These are phyloP conservation scores for Grantiella picta DNA, from an alignment of 2,113 vertebrate species.

Conservation along the genomic window DNA sequence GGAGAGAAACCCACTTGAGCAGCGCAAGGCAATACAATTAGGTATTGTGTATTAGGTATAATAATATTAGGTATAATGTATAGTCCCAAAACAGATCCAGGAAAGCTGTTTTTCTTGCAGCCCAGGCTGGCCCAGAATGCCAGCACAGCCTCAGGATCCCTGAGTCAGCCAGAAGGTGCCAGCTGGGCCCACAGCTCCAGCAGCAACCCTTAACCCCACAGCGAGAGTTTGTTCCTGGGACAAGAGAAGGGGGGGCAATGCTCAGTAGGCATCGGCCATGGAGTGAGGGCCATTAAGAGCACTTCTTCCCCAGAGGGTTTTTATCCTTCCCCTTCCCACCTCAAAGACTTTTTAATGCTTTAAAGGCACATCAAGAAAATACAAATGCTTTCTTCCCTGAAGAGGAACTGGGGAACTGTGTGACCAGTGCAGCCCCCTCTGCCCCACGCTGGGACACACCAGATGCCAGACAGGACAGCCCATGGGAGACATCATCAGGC, in stretches of 20 bases:
- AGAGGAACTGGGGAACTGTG: background rate
- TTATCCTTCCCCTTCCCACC: background rate
- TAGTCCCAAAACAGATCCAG: background rate
- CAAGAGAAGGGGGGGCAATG: background rate
- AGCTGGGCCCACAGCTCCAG: background rate
- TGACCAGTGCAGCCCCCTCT: background rate
- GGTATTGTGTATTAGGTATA: background rate
- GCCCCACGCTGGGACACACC: background rate
- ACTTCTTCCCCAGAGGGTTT: background rate
- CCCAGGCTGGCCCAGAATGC: background rate
- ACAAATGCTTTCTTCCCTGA: background rate
- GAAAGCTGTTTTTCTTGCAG: background rate
- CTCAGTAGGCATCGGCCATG: background rate
- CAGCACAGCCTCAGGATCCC: background rate
- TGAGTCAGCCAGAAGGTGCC: background rate
- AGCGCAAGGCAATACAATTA: background rate
- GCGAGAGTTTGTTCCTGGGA: background rate
- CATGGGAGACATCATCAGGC: accelerated
- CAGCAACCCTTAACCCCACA: background rate
- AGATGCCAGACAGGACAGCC: background rate
- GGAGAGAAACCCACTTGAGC: background rate
- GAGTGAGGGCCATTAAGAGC: background rate
- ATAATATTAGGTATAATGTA: no score
- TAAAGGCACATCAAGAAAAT: background rate
- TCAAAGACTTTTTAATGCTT: background rate